These are phyloP conservation scores for Anastrepha obliqua DNA, from an alignment of 1,140 invertebrate species.

Conservation along the genomic window DNA sequence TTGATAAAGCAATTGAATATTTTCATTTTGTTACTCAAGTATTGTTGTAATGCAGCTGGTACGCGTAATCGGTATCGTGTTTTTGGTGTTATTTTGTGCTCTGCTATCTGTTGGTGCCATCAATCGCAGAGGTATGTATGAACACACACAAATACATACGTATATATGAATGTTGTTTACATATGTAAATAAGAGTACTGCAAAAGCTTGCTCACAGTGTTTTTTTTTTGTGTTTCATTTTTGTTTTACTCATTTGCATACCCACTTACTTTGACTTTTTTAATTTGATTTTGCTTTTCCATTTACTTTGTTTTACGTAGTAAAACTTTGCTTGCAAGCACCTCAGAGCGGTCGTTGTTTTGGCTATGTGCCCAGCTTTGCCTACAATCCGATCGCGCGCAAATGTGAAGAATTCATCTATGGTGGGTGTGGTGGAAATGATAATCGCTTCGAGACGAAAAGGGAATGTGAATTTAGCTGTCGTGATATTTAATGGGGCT, in stretches of 20 bases:
- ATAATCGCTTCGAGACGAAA: conserved; percentile 83
- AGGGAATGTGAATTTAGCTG: conserved; percentile 80
- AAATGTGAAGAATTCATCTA: conserved; percentile 80
- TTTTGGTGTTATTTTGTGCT: background rate
- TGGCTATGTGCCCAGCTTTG: conserved; percentile 50
- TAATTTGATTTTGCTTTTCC: background rate
- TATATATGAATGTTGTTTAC: background rate
- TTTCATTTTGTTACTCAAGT: background rate
- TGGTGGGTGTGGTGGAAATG: conserved; percentile 85
- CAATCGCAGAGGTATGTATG: conserved; percentile 9
- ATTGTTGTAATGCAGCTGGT: background rate
- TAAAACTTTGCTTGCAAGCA: conserved; percentile 34
- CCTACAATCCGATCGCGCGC: conserved; percentile 80
- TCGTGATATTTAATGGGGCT: background rate
- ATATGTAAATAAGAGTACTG: background rate
- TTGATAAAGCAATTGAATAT: background rate
- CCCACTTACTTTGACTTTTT: background rate
- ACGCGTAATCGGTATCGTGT: background rate
- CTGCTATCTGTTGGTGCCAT: background rate
- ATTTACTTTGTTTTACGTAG: background rate
- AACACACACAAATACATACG: background rate
- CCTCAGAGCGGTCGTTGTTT: conserved; percentile 52
- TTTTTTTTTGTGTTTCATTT: too few relatives aligned
- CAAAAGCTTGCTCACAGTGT: background rate
- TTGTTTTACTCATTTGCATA: conserved; percentile 4